Evolutionary conservation across 2,113 vertebrate genomes (phyloP), one percentile per base, ranked within the genome.

Genomic region (Montifringilla adamsi): DNA sequence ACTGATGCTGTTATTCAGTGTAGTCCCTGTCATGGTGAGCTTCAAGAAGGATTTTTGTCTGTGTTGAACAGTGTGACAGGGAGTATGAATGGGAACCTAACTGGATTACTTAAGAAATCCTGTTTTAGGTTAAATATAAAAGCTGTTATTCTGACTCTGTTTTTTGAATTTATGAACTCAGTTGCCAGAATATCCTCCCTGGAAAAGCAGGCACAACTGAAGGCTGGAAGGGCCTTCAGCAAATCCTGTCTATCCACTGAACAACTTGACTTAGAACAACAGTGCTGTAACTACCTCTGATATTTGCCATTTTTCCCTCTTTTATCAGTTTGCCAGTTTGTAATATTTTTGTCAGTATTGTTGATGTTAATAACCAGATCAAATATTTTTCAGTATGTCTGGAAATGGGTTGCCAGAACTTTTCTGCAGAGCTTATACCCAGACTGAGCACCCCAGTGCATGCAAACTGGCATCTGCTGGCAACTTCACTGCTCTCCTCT

Each of bases 221-320:
- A 66, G 41, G 13, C 39, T 17, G 39, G 56, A 26, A 58, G 41
- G 26, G 18, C 31, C 39, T 82, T 69, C 77, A 78, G 49, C 76
- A 82, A 30, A 50, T 59, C 59, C 26, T 21, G 1, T n/a, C 55
- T 35, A 6, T 58, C 18, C 18, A 10, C 11, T 26, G 16, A 35
- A 33, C 1, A 0, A 28, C 35, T 58, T 30, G 12, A n/a, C 46
- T 44, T 77, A 33, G 0, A n/a, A 3, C 8, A 59, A 4, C 8
- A 24, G 4, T 11, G 6, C 53, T 43, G 6, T 27, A 30, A 8
- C 16, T 58, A 41, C 37, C 49, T 59, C 2, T 23, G 20, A 2
- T n/a, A 13, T 37, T 39, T 35, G 22, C 20, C 2, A 0, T 21
- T 8, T 66, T 91, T 58, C 26, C n/a, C n/a, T n/a, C 37, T 73